Percentiles rank a stretch among this genome's conserved stretches.
These are phyloP conservation scores for Tromatobia lineatoria DNA, from an alignment of 2,888 invertebrate species.

Conservation along the genomic window DNA sequence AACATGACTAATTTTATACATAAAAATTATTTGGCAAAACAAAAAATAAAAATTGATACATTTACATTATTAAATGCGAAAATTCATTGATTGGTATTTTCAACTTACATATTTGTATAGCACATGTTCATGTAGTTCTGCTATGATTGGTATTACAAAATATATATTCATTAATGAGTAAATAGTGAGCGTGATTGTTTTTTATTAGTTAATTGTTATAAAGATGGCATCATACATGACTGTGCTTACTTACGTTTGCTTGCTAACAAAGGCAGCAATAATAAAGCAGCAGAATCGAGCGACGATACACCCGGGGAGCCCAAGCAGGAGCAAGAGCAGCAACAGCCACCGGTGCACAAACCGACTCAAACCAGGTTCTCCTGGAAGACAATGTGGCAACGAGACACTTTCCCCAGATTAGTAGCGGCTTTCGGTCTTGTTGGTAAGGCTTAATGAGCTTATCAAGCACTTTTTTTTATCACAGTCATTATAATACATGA, in stretches of 20 bases:
- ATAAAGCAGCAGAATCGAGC: constrained; percentile 73
- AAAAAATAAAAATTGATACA: not conserved
- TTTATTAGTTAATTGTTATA: constrained; percentile 13
- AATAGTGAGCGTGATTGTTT: not conserved
- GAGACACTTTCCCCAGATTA: constrained; percentile 80
- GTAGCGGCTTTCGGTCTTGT: constrained; percentile 81
- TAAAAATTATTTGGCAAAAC: no score
- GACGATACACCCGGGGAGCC: constrained; percentile 70
- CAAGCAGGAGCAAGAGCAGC: constrained; percentile 73
- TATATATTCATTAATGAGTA: not conserved
- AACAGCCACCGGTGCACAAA: constrained; percentile 74
- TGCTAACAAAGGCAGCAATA: constrained; percentile 80
- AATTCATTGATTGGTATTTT: constrained; percentile 10
- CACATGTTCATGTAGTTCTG: constrained; percentile 31
- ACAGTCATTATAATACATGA: constrained; percentile 20
- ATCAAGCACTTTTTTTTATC: constrained; percentile 39
- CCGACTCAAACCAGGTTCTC: constrained; percentile 81
- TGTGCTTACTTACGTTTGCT: constrained; percentile 77
- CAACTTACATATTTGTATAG: not conserved
- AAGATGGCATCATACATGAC: constrained; percentile 57
- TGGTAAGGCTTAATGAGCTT: constrained; percentile 78
- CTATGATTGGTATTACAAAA: not conserved
- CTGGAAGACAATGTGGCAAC: constrained; percentile 81
- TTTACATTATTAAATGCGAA: not conserved
- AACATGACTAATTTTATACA: no score